phyloP scores from a whole-genome alignment of 2,888 invertebrate genomes.

The Ecdyonurus torrentis region DNA sequence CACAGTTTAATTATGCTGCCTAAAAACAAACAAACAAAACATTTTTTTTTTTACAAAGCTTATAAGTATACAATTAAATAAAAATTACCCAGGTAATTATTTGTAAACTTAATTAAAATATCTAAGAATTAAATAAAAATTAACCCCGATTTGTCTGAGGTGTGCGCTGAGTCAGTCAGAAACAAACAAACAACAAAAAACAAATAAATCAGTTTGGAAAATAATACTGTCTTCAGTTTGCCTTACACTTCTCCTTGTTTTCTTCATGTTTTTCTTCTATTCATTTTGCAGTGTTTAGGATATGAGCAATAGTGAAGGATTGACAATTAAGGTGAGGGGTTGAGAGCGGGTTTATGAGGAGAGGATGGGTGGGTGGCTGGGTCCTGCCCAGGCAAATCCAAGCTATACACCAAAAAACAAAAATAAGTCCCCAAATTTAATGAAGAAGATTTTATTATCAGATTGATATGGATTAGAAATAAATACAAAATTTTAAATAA shows the following conservation, averaged over 20 bases:
- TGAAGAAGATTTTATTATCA: too few species aligned
- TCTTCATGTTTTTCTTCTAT: background rate
- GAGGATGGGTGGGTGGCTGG: background rate
- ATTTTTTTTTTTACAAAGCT: too few species aligned
- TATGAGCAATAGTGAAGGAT: background rate
- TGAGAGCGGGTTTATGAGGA: background rate
- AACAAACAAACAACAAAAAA: background rate
- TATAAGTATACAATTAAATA: too few species aligned
- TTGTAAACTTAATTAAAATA: too few species aligned
- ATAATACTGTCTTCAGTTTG: background rate
- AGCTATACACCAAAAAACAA: background rate
- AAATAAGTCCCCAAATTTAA: too few species aligned
- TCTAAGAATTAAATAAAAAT: background rate
- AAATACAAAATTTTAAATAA: too few species aligned
- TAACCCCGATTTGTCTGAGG: background rate
- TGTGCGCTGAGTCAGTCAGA: background rate
- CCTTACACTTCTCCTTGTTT: background rate
- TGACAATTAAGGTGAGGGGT: too few species aligned
- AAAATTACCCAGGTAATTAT: too few species aligned
- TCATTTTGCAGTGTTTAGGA: background rate
- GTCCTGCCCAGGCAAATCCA: background rate
- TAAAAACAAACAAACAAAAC: too few species aligned
- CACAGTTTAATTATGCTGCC: too few species aligned
- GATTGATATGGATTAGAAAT: too few species aligned
- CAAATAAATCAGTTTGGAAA: background rate